Evolutionary conservation across 2,888 invertebrate species (phyloP).

Genomic region (Morpho helenor): DNA sequence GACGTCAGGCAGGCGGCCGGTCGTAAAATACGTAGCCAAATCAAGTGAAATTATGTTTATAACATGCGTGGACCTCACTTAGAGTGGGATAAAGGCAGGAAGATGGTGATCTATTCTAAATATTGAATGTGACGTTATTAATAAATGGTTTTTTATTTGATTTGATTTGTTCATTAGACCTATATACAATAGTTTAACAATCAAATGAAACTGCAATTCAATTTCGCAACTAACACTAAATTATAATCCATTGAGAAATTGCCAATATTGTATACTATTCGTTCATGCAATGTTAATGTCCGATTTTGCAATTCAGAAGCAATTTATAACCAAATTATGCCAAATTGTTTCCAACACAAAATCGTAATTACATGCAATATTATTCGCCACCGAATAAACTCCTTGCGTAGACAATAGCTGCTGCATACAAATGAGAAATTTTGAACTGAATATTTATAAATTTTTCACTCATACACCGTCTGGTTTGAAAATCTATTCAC

Average conservation of each 20-base stretch:
- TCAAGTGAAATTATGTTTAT: too few species aligned
- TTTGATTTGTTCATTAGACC: too few species aligned
- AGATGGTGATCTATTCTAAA: too few species aligned
- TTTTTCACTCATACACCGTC: constrained; percentile 28
- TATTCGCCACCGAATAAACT: constrained; percentile 19
- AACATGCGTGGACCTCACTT: too few species aligned
- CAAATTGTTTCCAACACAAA: constrained; percentile 17
- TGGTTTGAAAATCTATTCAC: constrained; percentile 19
- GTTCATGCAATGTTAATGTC: constrained; percentile 2
- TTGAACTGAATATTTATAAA: constrained; percentile 30
- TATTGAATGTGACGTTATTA: too few species aligned
- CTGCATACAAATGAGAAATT: constrained; percentile 26
- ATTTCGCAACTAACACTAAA: constrained; percentile 2
- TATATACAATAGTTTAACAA: too few species aligned
- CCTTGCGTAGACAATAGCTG: constrained; percentile 22
- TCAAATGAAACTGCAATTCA: too few species aligned
- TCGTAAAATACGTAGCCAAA: too few species aligned
- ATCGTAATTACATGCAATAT: constrained; percentile 18
- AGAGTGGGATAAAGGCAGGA: too few species aligned
- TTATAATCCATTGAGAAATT: constrained; percentile 8
- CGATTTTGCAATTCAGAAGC: constrained; percentile 5
- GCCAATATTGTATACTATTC: constrained; percentile 10
- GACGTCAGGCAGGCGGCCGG: too few species aligned
- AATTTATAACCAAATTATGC: constrained; percentile 18
- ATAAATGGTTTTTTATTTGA: too few species aligned